Conservation (phyloP, 2,113 vertebrate genomes). For the Sturnira hondurensis region DNA sequence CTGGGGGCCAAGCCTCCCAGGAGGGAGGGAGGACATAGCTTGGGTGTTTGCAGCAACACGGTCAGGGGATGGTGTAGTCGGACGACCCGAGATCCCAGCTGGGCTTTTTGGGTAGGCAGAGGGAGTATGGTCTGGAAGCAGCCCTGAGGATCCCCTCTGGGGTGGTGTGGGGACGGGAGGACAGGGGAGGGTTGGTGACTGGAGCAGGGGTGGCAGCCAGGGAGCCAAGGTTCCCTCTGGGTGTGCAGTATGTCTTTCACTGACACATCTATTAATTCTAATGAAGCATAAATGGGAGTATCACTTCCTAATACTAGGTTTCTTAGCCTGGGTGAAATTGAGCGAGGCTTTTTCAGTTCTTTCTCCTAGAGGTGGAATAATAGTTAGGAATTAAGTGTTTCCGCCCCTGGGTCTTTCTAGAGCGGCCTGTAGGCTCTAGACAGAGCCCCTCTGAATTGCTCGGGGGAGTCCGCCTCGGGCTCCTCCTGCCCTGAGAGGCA, state of each 20-base stretch:
- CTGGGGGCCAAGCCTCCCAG: background rate
- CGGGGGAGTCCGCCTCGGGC: background rate
- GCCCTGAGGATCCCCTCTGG: background rate
- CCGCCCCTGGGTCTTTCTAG: background rate
- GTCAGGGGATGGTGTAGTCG: background rate
- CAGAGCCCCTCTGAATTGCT: background rate
- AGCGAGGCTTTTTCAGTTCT: background rate
- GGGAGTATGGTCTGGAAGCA: background rate
- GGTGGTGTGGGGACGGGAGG: accelerated
- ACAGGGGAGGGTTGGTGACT: background rate
- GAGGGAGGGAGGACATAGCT: background rate
- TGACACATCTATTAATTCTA: background rate
- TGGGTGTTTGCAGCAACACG: background rate
- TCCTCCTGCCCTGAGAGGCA: background rate
- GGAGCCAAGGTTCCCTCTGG: background rate
- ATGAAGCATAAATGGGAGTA: background rate
- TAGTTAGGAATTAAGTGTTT: background rate
- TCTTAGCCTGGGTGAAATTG: background rate
- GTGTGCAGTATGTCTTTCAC: background rate
- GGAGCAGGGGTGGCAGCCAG: background rate
- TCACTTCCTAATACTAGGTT: background rate
- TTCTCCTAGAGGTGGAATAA: background rate
- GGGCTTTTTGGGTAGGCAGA: background rate
- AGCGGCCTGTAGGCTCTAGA: background rate
- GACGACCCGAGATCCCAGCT: background rate